Base-by-base conservation (phyloP, 2,113 vertebrate species). In the Notarius quadriscutis region DNA sequence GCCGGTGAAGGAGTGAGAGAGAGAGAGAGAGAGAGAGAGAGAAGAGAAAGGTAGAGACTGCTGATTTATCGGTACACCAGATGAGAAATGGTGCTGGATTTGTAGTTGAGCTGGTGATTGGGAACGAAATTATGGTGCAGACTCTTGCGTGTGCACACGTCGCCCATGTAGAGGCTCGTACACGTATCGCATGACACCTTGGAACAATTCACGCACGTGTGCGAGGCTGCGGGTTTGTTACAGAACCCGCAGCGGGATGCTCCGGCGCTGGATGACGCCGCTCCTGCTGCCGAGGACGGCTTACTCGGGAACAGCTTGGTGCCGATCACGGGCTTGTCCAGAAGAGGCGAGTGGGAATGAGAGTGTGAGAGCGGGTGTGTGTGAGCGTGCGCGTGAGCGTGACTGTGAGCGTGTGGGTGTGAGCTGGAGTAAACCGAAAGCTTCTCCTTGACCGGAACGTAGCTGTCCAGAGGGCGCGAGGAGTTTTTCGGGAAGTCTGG, bases 201-300 rank as follows among this genome's bases (percentile, higher is more conserved):
- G 0, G 98, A 99, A 94, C 98, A 99, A 91, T 97, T 97, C 12
- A 98, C 95, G 90, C 98, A 99, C 67, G 98, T 99, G 94, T 98
- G 96, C 11, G 97, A 92, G 2, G 98, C 98, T 4, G 97, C 97
- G 0, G 96, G 92, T 78, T 97, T 97, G 94, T 99, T 99, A 93
- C 98, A 99, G 91, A 99, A 99, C 87, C 98, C 97, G 0, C 98
- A 99, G 88, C 98, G 97, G 0, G 95, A 95, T 10, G 93, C 94
- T 18, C 92, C 93, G 57, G 91, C 93, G 30, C 91, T 93, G 62
- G 91, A 60, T 27, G 53, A 3, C 48, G 51, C 92, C 10, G 34
- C 94, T 91, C 81, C 95, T 93, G n/a, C 87, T 93, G n/a, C 87
- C 90, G 94, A 84, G 65, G 93, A 87, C 1, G 95, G 91, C 87